Percentiles rank a stretch among this genome's conserved stretches.
Evolutionary conservation across 2,113 vertebrate genomes (phyloP).

Genomic region (Cephalopterus ornatus): DNA sequence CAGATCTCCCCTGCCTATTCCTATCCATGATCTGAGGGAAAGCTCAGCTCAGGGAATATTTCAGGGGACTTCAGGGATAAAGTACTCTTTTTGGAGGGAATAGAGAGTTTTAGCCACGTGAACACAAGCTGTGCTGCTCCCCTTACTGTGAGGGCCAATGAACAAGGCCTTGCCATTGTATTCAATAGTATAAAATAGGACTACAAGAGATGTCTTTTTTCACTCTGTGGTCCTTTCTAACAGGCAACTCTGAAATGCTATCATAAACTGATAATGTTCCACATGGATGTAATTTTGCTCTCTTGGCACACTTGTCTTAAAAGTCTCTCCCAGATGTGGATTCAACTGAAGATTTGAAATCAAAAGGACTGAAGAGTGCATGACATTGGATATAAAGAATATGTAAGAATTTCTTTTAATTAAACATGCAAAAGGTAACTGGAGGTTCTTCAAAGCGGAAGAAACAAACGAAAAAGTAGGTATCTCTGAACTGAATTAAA

Average conservation of each 20-base stretch:
- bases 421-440: background rate
- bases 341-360: background rate
- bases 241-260: background rate
- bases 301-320: background rate
- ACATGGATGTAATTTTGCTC: background rate
- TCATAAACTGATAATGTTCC: background rate
- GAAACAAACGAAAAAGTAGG: background rate
- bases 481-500: background rate
- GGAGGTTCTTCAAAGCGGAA: background rate
- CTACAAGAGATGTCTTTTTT: background rate
- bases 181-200: background rate
- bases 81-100: background rate
- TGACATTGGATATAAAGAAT: background rate
- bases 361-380: background rate
- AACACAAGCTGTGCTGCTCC: accelerated
- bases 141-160: background rate
- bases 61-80: background rate
- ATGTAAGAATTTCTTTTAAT: background rate
- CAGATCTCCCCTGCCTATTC: background rate
- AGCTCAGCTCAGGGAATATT: background rate
- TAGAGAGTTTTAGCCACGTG: background rate
- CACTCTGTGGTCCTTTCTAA: background rate
- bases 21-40: background rate
- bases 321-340: background rate
- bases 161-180: background rate